Evolutionary conservation across 1,140 invertebrate genomes (phyloP).

Genomic region (Melitaea cinxia): DNA sequence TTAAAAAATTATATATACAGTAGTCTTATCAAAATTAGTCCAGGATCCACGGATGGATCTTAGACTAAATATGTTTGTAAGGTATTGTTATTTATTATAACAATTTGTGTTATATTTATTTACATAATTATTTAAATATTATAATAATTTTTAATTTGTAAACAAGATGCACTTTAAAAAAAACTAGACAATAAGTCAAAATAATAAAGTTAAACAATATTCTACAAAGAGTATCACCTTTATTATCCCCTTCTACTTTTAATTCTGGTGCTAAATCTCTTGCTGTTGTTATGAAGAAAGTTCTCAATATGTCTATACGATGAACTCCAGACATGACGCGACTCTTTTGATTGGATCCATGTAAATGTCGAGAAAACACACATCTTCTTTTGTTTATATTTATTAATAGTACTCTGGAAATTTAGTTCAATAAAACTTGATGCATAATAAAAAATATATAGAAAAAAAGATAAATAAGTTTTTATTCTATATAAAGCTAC

Average conservation of each 20-base stretch:
- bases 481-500: no score
- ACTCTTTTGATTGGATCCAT: conserved; percentile 75
- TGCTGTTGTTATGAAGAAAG: conserved; percentile 86
- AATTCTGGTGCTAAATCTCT: conserved; percentile 64
- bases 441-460: neutral
- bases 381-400: conserved; percentile 86
- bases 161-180: no score
- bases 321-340: conserved; percentile 82
- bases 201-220: neutral
- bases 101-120: no score
- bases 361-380: conserved; percentile 85
- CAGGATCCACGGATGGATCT: no score
- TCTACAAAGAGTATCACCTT: conserved; percentile 32
- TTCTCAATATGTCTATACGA: conserved; percentile 86
- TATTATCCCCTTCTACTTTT: conserved; percentile 40
- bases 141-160: no score
- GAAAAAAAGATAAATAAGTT: no score
- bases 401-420: conserved; percentile 86
- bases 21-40: no score
- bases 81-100: no score
- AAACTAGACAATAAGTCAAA: neutral
- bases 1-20: no score
- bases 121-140: no score
- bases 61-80: no score
- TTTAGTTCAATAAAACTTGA: neutral